Percentiles rank a stretch among this genome's conserved stretches.
phyloP scores from a whole-genome alignment of 2,113 vertebrate genomes.

The Zosterops pallidus region DNA sequence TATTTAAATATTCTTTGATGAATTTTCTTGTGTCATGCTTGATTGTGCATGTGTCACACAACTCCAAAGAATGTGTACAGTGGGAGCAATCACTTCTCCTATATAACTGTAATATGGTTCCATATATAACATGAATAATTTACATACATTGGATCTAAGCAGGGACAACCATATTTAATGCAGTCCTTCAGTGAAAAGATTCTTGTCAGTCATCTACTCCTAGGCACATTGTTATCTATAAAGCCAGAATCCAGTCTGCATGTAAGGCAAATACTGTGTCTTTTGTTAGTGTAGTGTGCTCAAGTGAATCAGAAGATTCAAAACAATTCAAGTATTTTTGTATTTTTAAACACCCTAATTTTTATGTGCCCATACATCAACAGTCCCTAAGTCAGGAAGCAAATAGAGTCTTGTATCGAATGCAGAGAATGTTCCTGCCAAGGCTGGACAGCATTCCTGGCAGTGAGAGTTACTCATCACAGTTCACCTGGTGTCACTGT shows the following conservation, averaged over 20 bases:
- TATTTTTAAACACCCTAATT: background rate
- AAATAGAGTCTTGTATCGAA: background rate
- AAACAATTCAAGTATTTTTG: background rate
- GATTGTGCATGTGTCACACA: constrained; percentile 44
- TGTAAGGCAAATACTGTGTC: background rate
- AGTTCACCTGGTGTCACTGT: background rate
- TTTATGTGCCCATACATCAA: background rate
- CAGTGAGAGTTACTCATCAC: background rate
- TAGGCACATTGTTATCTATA: background rate
- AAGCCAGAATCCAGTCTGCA: background rate
- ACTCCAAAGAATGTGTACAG: constrained; percentile 37
- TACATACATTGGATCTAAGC: background rate
- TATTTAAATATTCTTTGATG: constrained; percentile 67
- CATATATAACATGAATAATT: background rate
- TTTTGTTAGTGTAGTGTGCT: background rate
- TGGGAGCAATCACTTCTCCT: constrained; percentile 56
- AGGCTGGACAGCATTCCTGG: background rate
- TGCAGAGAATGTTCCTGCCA: background rate
- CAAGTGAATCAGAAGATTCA: background rate
- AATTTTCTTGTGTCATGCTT: constrained; percentile 62
- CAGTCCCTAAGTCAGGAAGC: background rate
- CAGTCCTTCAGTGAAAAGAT: background rate
- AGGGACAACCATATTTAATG: background rate
- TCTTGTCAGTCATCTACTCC: background rate
- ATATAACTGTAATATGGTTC: background rate